phyloP scores from a whole-genome alignment of 1,140 invertebrate genomes.

The Polypedilum pembai region DNA sequence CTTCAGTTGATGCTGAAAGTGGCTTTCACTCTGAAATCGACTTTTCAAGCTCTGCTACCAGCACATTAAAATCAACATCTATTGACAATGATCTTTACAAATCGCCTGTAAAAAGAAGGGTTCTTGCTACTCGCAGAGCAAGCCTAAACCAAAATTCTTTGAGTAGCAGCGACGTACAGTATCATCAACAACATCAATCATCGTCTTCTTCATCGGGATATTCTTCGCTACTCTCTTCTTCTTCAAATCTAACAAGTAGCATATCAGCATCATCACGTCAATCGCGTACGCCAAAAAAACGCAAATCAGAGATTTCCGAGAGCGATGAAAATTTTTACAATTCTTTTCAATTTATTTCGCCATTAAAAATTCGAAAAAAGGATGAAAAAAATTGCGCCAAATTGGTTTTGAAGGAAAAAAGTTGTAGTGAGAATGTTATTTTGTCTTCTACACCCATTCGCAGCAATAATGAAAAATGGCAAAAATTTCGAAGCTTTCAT shows the following conservation, averaged over 20 bases:
- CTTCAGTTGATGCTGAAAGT: neutral
- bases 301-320: neutral
- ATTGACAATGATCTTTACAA: neutral
- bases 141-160: slow-evolving; percentile 1
- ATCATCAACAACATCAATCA: neutral
- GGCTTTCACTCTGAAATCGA: slow-evolving; percentile 4
- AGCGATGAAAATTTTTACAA: slow-evolving; percentile 21
- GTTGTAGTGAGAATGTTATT: slow-evolving; percentile 21
- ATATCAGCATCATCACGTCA: neutral
- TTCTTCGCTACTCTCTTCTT: slow-evolving; percentile 1
- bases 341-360: neutral
- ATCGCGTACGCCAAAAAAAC: slow-evolving; percentile 1
- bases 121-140: neutral
- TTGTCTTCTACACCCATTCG: neutral
- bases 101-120: neutral
- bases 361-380: neutral
- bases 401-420: slow-evolving; percentile 5
- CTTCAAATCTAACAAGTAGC: neutral
- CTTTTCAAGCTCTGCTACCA: neutral
- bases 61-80: no score
- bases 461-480: neutral
- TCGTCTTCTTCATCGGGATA: neutral
- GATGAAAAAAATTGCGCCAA: slow-evolving; percentile 21
- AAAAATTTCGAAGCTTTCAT: slow-evolving; percentile 15
- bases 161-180: no score